Evolutionary conservation across 2,113 vertebrate species (phyloP).

Genomic region (Phaetusa simplex): DNA sequence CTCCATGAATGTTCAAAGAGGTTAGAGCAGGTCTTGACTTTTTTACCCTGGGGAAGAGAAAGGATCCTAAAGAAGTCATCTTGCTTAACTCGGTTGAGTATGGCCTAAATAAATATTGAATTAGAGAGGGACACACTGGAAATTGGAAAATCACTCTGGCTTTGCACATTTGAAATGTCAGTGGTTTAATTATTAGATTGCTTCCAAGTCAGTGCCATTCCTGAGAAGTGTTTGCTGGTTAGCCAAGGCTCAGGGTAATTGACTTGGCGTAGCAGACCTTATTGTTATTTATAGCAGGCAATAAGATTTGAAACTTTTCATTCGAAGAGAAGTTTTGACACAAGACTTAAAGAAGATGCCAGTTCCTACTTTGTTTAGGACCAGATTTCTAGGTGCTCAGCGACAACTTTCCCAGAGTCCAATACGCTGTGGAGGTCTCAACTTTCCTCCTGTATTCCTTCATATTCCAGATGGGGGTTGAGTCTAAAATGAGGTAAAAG

Average conservation of each 20-base stretch:
- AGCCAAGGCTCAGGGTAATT: neutral
- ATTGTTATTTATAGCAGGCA: neutral
- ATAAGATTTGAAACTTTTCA: neutral
- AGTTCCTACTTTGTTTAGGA: neutral
- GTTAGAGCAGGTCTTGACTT: conserved; percentile 44
- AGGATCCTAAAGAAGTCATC: neutral
- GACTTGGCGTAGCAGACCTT: neutral
- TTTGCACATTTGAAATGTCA: conserved; percentile 53
- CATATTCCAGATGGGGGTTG: neutral
- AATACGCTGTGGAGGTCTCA: neutral
- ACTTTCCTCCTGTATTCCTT: neutral
- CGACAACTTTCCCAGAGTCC: neutral
- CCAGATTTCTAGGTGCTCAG: neutral
- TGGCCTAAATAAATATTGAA: conserved; percentile 44
- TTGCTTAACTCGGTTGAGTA: neutral
- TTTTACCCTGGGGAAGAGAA: neutral
- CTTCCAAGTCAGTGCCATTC: conserved; percentile 19
- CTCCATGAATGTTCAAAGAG: conserved; percentile 13
- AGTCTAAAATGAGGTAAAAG: neutral
- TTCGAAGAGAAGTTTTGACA: neutral
- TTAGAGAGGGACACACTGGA: neutral
- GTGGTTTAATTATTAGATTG: conserved; percentile 39
- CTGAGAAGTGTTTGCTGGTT: neutral
- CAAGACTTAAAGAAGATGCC: neutral
- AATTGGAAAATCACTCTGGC: conserved; percentile 15